These are phyloP conservation scores for Albula glossodonta DNA, from an alignment of 2,113 vertebrate genomes.

Conservation along the genomic window DNA sequence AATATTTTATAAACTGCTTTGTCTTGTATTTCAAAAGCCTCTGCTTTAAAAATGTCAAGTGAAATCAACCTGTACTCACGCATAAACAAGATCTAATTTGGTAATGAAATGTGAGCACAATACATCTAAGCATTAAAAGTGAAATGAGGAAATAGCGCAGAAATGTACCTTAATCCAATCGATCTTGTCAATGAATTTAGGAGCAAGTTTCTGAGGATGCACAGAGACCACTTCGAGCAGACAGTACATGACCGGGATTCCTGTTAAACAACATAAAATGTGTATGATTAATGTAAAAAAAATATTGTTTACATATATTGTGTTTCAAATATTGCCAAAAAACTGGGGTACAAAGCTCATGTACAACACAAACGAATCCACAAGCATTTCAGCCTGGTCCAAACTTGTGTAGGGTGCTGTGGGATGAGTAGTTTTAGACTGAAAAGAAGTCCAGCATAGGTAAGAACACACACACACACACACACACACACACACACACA, in stretches of 20 bases:
- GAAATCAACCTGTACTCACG: not conserved
- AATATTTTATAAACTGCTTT: not conserved
- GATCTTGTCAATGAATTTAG: constrained; percentile 85
- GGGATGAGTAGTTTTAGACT: too few species aligned
- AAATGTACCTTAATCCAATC: constrained; percentile 96
- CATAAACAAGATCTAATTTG: not conserved
- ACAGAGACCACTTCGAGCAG: constrained; percentile 93
- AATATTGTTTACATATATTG: not conserved
- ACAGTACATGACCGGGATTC: constrained; percentile 95
- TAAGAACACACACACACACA: too few species aligned
- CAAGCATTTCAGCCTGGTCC: too few species aligned
- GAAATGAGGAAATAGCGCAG: not conserved
- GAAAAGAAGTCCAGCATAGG: too few species aligned
- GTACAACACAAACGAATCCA: too few species aligned
- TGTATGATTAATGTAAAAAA: constrained; percentile 3
- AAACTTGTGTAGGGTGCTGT: too few species aligned
- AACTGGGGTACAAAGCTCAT: too few species aligned
- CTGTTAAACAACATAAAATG: constrained; percentile 58
- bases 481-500: too few species aligned
- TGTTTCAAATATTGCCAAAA: too few species aligned
- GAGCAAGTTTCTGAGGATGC: constrained; percentile 87
- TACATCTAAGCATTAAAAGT: not conserved
- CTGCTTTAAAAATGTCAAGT: too few species aligned
- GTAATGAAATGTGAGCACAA: too few species aligned
- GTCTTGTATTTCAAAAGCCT: not conserved